Evolutionary conservation across 2,888 invertebrate genomes (phyloP), one percentile per base, ranked within the genome.

Genomic region (Choreutis nemorana): DNA sequence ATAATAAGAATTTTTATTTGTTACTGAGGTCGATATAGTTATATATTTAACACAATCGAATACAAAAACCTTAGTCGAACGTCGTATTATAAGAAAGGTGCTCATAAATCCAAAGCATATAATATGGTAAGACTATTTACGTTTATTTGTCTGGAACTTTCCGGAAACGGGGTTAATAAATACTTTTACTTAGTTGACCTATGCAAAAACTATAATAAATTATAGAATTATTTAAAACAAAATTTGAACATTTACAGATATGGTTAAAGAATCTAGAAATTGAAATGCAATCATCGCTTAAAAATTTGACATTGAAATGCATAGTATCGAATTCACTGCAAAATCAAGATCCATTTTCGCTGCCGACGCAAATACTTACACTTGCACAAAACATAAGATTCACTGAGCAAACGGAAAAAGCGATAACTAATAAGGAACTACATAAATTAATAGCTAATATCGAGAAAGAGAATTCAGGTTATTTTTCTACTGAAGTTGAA

Each of bases 301-400:
- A 87, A 50, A 83, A 83, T 31, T 75, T 90, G 45, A 81, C 92
- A 27, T 63, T 84, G 14, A 71, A 77, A 51, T 83, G 83, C 41
- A 46, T 79, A 21, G 56, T 64, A 56, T 66, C 66, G 40, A 58
- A 70, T 64, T 68, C 72, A 43, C 46, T 70, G 50, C 72, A 67
- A 65, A 75, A 51, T 50, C 73, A 70, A 36, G 77, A 79, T 50
- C 67, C 73, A 9, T 73, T 79, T 48, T 61, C 68, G 67, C 37
- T 89, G 83, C 81, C 89, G 82, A 45, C 65, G 60, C 78, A 96
- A 83, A 87, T 96, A 41, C 73, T 97, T 22, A 93, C 94, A 56
- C 79, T 96, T 26, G 86, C 90, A 2, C 91, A 94, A 50, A 88
- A 87, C 48, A 87, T 97, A 29, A 81, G 86, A 30, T 97, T 97